Percentiles rank a stretch among this genome's conserved stretches.
phyloP scores from a whole-genome alignment of 2,888 invertebrate species.

The Scaptomyza cyrtandrae region DNA sequence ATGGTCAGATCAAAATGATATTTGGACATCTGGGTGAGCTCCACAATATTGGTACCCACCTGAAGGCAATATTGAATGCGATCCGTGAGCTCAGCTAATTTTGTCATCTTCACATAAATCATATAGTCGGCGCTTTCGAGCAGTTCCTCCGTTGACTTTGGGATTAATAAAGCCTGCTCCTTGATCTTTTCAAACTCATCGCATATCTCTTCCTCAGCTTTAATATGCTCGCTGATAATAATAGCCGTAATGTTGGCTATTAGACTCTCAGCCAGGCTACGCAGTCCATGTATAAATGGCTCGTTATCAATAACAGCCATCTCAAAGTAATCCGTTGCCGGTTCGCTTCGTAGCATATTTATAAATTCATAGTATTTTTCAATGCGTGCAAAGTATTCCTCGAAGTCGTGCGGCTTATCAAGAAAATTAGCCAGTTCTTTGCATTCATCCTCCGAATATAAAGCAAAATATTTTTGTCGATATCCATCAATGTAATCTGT shows the following conservation, averaged over 20 bases:
- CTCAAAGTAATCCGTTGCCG: conserved; percentile 89
- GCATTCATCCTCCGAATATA: conserved; percentile 85
- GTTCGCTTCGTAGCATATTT: conserved; percentile 87
- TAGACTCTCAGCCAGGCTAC: conserved; percentile 86
- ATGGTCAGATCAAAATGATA: conserved; percentile 93
- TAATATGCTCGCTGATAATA: conserved; percentile 88
- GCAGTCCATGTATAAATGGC: conserved; percentile 87
- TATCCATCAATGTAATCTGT: conserved; percentile 86
- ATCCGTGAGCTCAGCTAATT: conserved; percentile 89
- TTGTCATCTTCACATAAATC: conserved; percentile 90
- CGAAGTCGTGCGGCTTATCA: conserved; percentile 86
- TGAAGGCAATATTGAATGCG: conserved; percentile 89
- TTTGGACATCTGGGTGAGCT: conserved; percentile 89
- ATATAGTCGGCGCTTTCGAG: conserved; percentile 93
- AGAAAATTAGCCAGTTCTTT: conserved; percentile 85
- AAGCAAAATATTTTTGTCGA: conserved; percentile 86
- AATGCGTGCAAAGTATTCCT: conserved; percentile 87
- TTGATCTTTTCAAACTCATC: conserved; percentile 90
- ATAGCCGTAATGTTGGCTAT: conserved; percentile 87
- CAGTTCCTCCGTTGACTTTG: conserved; percentile 92
- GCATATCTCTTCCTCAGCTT: conserved; percentile 89
- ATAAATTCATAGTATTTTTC: conserved; percentile 87
- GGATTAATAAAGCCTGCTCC: conserved; percentile 88
- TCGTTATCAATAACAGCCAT: conserved; percentile 88
- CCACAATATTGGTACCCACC: conserved; percentile 89